phyloP scores from a whole-genome alignment of 2,113 vertebrate genomes.

The Megaceryle torquata region DNA sequence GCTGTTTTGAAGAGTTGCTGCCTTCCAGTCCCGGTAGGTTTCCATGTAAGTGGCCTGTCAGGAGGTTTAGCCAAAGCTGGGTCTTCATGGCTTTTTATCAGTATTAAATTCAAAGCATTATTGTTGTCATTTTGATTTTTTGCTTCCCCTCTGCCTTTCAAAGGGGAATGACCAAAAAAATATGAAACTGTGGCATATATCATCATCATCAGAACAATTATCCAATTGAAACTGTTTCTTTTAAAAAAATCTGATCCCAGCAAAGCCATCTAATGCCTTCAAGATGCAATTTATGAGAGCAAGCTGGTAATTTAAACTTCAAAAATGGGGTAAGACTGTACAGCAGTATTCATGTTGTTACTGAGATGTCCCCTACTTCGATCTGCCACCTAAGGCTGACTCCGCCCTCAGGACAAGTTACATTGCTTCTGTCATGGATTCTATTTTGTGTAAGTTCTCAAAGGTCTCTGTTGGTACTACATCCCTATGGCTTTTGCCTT shows the following conservation, averaged over 20 bases:
- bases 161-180: not conserved
- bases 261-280: not conserved
- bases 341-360: not conserved
- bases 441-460: not conserved
- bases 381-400: not conserved
- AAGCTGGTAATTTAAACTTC: not conserved
- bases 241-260: not conserved
- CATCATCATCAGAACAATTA: not conserved
- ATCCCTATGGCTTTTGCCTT: not conserved
- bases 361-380: not conserved
- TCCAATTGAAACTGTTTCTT: not conserved
- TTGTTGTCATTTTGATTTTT: not conserved
- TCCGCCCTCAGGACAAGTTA: not conserved
- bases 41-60: not conserved
- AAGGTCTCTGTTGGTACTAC: not conserved
- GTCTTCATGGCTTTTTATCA: accelerated
- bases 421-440: not conserved
- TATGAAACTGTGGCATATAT: not conserved
- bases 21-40: not conserved
- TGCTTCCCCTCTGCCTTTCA: not conserved
- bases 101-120: not conserved
- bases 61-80: not conserved
- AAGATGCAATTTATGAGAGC: not conserved
- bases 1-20: not conserved
- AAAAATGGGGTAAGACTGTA: not conserved